Evolutionary conservation across 2,113 vertebrate genomes (phyloP).

Genomic region (Tupaia chinensis): DNA sequence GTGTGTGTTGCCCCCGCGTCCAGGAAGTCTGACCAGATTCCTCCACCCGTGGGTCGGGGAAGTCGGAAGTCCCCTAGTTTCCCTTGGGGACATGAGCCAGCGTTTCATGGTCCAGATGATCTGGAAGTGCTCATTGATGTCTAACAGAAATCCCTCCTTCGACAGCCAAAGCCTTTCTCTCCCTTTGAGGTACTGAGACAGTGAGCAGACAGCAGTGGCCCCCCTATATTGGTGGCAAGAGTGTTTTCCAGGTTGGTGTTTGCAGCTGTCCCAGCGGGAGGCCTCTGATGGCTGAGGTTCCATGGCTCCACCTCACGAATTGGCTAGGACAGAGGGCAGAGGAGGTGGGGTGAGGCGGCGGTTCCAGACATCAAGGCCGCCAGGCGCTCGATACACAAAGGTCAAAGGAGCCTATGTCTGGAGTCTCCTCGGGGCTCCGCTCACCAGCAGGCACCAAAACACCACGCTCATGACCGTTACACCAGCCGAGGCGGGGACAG

Average conservation of each 20-base stretch:
- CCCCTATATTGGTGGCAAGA: not conserved
- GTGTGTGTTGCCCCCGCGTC: not conserved
- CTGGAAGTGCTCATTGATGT: not conserved
- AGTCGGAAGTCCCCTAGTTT: not conserved
- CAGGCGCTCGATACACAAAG: not conserved
- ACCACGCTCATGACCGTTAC: not conserved
- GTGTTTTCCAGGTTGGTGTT: not conserved
- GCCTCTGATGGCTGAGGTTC: not conserved
- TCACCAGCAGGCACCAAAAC: conserved; percentile 45
- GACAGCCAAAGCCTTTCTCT: not conserved
- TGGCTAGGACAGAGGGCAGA: not conserved
- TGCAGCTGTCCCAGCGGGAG: not conserved
- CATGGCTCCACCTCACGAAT: not conserved
- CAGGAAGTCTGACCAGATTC: not conserved
- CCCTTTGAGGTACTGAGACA: not conserved
- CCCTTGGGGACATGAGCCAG: not conserved
- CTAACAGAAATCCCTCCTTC: too few species aligned
- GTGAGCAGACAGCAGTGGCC: not conserved
- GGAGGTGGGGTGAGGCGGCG: not conserved
- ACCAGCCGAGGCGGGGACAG: not conserved
- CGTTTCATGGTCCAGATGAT: not conserved
- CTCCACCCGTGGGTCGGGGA: not conserved
- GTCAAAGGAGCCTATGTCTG: conserved; percentile 20
- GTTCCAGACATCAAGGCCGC: not conserved
- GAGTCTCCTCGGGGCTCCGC: not conserved